Evolutionary conservation across 2,113 vertebrate species (phyloP).

Genomic region (Syngnathus scovelli): DNA sequence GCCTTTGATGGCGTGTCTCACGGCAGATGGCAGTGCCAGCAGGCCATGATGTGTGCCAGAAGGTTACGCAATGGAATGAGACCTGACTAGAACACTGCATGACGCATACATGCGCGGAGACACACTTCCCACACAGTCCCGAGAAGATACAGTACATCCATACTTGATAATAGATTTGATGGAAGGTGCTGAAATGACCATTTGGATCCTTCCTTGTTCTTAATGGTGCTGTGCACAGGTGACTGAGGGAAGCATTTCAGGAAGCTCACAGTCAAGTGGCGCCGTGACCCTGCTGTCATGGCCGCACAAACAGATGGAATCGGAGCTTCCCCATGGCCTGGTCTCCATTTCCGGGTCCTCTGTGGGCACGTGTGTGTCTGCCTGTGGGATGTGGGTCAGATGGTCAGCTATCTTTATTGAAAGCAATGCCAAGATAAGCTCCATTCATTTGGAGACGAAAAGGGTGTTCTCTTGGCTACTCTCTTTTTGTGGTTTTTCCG

Average conservation of each 20-base stretch:
- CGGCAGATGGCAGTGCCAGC: slow-evolving; percentile 74
- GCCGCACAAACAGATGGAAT: slow-evolving; percentile 67
- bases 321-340: slow-evolving; percentile 58
- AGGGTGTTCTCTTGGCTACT: slow-evolving; percentile 37
- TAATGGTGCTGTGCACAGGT: slow-evolving; percentile 33
- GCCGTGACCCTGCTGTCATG: slow-evolving; percentile 46
- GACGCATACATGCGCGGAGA: slow-evolving; percentile 53
- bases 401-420: slow-evolving; percentile 63
- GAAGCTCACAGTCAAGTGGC: slow-evolving; percentile 41
- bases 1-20: slow-evolving; percentile 56
- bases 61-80: slow-evolving; percentile 74
- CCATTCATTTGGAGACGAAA: slow-evolving; percentile 44
- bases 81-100: slow-evolving; percentile 58
- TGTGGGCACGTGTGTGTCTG: slow-evolving; percentile 59
- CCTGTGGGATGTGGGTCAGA: slow-evolving; percentile 69
- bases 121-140: slow-evolving; percentile 56
- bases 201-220: background rate
- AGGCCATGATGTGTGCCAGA: slow-evolving; percentile 68
- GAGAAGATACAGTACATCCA: slow-evolving; percentile 17
- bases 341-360: slow-evolving; percentile 69
- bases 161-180: slow-evolving; percentile 1
- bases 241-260: slow-evolving; percentile 54
- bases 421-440: slow-evolving; percentile 48
- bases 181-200: background rate
- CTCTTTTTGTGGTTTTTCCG: background rate